Percentiles rank a stretch among this genome's conserved stretches.
Conservation (phyloP, 2,888 invertebrate genomes). For the Fragum sueziense region DNA sequence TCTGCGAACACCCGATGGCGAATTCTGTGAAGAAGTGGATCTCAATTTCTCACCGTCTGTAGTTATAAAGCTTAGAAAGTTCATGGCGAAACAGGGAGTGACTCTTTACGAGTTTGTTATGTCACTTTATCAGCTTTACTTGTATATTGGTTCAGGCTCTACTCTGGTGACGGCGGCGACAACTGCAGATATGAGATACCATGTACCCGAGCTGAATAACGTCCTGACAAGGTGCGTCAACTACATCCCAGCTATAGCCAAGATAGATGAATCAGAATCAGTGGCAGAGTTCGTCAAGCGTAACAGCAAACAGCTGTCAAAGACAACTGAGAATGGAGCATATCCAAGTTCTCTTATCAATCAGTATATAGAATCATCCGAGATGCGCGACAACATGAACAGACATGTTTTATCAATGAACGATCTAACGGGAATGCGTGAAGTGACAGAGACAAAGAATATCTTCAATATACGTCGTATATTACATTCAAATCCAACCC, state of each 20-base stretch:
- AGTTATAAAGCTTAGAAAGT: slow-evolving; percentile 7
- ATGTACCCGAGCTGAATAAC: slow-evolving; percentile 40
- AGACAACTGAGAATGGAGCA: slow-evolving; percentile 34
- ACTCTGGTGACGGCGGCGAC: slow-evolving; percentile 36
- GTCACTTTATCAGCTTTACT: slow-evolving; percentile 26
- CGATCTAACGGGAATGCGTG: slow-evolving; percentile 38
- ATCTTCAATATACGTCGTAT: slow-evolving; percentile 29
- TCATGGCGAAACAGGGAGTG: slow-evolving; percentile 17
- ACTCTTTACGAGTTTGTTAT: slow-evolving; percentile 43
- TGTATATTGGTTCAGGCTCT: slow-evolving; percentile 19
- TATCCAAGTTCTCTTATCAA: slow-evolving; percentile 40
- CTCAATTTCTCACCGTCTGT: slow-evolving; percentile 23
- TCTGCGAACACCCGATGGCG: slow-evolving; percentile 21
- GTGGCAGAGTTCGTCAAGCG: slow-evolving; percentile 25
- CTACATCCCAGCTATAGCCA: slow-evolving; percentile 38
- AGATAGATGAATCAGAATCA: slow-evolving; percentile 13
- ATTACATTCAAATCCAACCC: slow-evolving; percentile 22
- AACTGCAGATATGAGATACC: slow-evolving; percentile 46
- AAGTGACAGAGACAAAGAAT: slow-evolving; percentile 26
- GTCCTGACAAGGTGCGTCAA: slow-evolving; percentile 42
- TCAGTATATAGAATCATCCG: slow-evolving; percentile 31
- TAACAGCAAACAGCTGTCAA: slow-evolving; percentile 24
- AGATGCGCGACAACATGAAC: slow-evolving; percentile 18
- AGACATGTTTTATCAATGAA: slow-evolving; percentile 47
- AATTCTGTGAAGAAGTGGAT: slow-evolving; percentile 19